These are phyloP conservation scores for Stichodactyla helianthus DNA, from an alignment of 64 coral and sea anemone species.

Conservation along the genomic window DNA sequence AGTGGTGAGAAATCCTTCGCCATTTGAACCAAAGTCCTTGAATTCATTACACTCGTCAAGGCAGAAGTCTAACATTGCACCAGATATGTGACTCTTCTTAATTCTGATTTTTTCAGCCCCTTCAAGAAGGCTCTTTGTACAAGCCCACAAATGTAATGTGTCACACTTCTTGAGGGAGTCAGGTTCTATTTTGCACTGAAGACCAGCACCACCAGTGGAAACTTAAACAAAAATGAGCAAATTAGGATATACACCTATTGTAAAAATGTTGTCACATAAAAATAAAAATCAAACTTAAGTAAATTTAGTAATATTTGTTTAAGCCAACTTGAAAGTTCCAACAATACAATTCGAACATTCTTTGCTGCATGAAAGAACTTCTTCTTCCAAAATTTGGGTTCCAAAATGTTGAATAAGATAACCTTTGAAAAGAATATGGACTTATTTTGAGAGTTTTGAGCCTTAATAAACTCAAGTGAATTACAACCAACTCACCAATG, in stretches of 20 bases:
- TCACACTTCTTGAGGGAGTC: constrained; percentile 84
- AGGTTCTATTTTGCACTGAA: constrained; percentile 58
- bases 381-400: too few species aligned
- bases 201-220: constrained; percentile 64
- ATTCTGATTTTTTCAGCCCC: constrained; percentile 90
- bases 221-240: constrained; percentile 28
- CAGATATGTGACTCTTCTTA: constrained; percentile 59
- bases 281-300: not conserved
- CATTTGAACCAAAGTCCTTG: constrained; percentile 51
- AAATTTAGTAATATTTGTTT: too few species aligned
- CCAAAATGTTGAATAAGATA: too few species aligned
- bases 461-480: too few species aligned
- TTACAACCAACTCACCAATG: too few species aligned
- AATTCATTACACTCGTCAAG: constrained; percentile 59
- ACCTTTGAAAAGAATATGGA: too few species aligned
- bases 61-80: constrained; percentile 75
- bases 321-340: too few species aligned
- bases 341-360: too few species aligned
- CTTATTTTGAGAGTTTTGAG: too few species aligned
- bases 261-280: not conserved
- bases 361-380: too few species aligned
- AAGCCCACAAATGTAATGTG: constrained; percentile 74
- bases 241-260: too few species aligned
- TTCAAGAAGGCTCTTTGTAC: constrained; percentile 51
- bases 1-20: constrained; percentile 55